A percentile compares a stretch with the other conserved stretches of the same genome.
Conservation (phyloP, 1,140 invertebrate species). For the Rhizoglyphus robini region DNA sequence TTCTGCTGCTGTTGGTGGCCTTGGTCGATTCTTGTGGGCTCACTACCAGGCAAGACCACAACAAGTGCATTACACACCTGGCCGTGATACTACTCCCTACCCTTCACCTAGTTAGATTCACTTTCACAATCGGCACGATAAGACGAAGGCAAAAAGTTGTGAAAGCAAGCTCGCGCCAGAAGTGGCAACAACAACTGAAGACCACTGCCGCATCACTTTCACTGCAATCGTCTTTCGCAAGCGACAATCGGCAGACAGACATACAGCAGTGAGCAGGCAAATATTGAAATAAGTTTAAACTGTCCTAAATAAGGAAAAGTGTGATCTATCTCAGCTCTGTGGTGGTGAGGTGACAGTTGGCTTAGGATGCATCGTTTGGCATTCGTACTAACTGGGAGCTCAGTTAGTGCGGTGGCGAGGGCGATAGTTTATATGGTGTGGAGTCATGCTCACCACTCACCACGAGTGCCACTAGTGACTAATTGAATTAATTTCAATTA, state of each 20-base stretch:
- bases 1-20: too few relatives aligned
- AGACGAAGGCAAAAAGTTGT: not conserved
- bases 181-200: not conserved
- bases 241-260: not conserved
- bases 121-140: not conserved
- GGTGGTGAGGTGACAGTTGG: constrained; percentile 2
- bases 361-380: not conserved
- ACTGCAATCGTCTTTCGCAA: constrained; percentile 10
- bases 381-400: not conserved
- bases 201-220: not conserved
- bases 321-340: not conserved
- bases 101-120: constrained; percentile 12
- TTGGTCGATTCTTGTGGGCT: too few relatives aligned
- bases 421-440: too few relatives aligned
- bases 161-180: too few relatives aligned
- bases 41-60: too few relatives aligned
- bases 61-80: too few relatives aligned
- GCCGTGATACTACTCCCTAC: not conserved
- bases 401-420: not conserved
- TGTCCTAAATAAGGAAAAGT: constrained; percentile 15
- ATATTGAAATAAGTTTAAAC: not conserved
- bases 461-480: too few relatives aligned
- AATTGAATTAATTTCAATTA: constrained; percentile 1
- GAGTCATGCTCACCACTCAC: too few relatives aligned
- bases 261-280: not conserved